Percentiles rank a stretch among this genome's conserved stretches.
These are phyloP conservation scores for Perizoma affinitatum DNA, from an alignment of 2,888 invertebrate genomes.

Conservation along the genomic window DNA sequence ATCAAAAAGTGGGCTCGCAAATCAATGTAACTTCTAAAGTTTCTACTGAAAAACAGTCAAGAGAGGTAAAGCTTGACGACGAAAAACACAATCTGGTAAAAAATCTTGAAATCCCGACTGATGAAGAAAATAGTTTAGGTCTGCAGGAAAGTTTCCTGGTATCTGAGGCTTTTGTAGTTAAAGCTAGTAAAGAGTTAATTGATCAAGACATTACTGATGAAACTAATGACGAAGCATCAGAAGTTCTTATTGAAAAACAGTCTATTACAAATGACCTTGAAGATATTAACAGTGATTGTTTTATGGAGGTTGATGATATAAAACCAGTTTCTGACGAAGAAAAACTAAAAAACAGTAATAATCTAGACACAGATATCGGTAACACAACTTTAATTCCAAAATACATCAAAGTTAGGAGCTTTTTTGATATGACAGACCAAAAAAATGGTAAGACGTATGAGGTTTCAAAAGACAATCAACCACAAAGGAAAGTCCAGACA, in stretches of 20 bases:
- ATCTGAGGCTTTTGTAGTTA: neutral
- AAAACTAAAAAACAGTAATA: neutral
- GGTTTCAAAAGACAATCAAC: neutral
- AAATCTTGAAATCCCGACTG: neutral
- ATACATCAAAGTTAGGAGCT: slow-evolving; percentile 9
- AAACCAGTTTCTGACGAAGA: neutral
- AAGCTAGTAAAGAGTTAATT: neutral
- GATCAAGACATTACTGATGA: slow-evolving; percentile 1
- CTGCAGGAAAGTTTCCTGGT: no score
- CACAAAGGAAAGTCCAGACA: neutral
- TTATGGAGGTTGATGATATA: slow-evolving; percentile 6
- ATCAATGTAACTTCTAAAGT: neutral
- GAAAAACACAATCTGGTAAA: neutral
- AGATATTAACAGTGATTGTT: neutral
- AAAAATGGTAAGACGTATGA: neutral
- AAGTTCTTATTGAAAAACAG: neutral
- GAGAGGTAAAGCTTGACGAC: neutral
- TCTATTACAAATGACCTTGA: neutral
- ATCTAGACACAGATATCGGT: neutral
- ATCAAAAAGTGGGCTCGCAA: neutral
- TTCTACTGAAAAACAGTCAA: neutral
- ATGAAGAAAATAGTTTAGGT: neutral
- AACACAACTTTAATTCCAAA: neutral
- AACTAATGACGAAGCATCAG: neutral
- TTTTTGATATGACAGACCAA: slow-evolving; percentile 5